Percentiles rank a stretch among this genome's conserved stretches.
Conservation (phyloP, 2,113 vertebrate genomes). For the Camelus dromedarius region DNA sequence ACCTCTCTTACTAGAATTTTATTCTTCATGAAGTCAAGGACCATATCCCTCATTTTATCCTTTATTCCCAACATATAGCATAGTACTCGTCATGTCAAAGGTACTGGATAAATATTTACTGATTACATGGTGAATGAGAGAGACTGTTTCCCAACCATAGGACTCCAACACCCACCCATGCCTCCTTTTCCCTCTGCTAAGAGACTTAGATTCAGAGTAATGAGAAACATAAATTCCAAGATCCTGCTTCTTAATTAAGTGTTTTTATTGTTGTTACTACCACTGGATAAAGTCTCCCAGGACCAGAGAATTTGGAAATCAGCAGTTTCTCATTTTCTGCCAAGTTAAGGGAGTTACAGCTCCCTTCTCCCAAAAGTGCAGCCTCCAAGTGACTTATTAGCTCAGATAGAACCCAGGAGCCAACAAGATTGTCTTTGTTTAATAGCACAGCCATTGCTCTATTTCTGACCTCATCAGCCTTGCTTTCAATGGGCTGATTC, state of each 20-base stretch:
- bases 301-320: conserved; percentile 40
- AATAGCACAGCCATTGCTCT: neutral
- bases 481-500: neutral
- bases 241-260: conserved; percentile 27
- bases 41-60: neutral
- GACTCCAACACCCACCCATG: neutral
- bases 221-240: conserved; percentile 27
- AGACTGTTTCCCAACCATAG: neutral
- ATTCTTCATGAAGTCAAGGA: neutral
- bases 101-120: neutral
- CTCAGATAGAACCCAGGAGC: neutral
- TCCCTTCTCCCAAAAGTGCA: conserved; percentile 49
- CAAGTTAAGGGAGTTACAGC: conserved; percentile 29
- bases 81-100: neutral
- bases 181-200: neutral
- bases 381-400: conserved; percentile 57
- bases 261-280: conserved; percentile 35
- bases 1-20: neutral
- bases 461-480: neutral
- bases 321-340: conserved; percentile 14
- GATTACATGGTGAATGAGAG: neutral
- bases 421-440: conserved; percentile 69
- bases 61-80: neutral
- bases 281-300: conserved; percentile 12
- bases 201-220: conserved; percentile 3